phyloP scores from a whole-genome alignment of 1,140 invertebrate genomes.

The Lasaia peninsularis region DNA sequence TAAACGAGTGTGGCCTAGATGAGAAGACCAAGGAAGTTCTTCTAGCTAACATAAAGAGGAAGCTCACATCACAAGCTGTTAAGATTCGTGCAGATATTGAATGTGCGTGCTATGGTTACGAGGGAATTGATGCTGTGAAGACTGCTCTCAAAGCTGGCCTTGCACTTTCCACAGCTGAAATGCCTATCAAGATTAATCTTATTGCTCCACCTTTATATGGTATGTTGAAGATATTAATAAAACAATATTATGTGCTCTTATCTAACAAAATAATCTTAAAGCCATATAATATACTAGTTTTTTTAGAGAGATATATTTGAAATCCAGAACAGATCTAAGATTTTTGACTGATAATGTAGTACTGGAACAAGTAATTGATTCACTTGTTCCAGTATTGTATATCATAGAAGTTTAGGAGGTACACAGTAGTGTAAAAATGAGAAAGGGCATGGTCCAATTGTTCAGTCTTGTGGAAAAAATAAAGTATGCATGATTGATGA shows the following conservation, averaged over 20 bases:
- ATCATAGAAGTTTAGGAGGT: too few species aligned
- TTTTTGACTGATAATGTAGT: too few species aligned
- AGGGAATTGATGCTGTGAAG: constrained; percentile 99
- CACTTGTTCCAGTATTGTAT: too few species aligned
- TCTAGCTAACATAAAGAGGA: constrained; percentile 95
- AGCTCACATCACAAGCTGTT: constrained; percentile 97
- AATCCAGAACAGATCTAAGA: too few species aligned
- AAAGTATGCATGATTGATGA: too few species aligned
- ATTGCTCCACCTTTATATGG: constrained; percentile 98
- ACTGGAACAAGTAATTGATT: too few species aligned
- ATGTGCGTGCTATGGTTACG: constrained; percentile 98
- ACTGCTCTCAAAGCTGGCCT: constrained; percentile 94
- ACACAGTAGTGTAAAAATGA: too few species aligned
- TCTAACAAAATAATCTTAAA: too few species aligned
- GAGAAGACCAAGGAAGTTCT: constrained; percentile 95
- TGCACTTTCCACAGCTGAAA: constrained; percentile 93
- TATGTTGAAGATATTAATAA: constrained; percentile 48
- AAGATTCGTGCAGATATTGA: constrained; percentile 99
- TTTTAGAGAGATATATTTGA: too few species aligned
- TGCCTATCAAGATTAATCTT: constrained; percentile 99
- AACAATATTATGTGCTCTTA: neutral
- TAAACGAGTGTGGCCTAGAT: constrained; percentile 97
- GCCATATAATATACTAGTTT: too few species aligned
- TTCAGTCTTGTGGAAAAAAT: too few species aligned
- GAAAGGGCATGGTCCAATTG: too few species aligned